Conservation (phyloP, 2,888 invertebrate genomes). For the Bimastos eiseni region DNA sequence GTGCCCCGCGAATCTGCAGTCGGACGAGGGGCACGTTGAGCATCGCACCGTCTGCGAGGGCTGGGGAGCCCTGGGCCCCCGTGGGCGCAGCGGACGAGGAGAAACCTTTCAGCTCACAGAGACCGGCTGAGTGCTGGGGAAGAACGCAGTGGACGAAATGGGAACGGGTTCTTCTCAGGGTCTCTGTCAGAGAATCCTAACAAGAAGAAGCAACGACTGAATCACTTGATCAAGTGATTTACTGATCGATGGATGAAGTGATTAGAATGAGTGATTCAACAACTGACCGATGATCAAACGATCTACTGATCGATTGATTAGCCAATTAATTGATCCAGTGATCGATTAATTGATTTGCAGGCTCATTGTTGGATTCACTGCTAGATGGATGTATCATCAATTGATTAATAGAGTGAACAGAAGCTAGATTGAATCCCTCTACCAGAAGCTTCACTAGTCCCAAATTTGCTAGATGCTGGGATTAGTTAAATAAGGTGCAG, state of each 20-base stretch:
- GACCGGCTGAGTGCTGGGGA: constrained; percentile 77
- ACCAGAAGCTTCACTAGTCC: too few relatives aligned
- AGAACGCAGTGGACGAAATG: constrained; percentile 85
- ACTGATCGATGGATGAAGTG: background rate
- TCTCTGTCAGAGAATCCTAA: constrained; percentile 87
- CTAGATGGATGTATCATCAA: too few relatives aligned
- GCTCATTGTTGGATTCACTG: background rate
- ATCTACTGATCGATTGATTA: background rate
- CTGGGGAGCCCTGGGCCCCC: background rate
- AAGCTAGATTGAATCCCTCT: too few relatives aligned
- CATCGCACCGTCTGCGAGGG: constrained; percentile 53
- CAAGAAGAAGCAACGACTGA: background rate
- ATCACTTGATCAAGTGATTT: background rate
- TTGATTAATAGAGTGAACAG: too few relatives aligned
- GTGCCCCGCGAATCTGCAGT: constrained; percentile 78
- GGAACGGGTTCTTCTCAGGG: constrained; percentile 80
- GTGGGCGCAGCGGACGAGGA: background rate
- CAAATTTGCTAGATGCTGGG: too few relatives aligned
- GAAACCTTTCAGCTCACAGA: constrained; percentile 64
- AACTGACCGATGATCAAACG: background rate
- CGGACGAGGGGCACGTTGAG: constrained; percentile 85
- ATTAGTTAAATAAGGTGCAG: too few relatives aligned
- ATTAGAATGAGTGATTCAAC: too few relatives aligned
- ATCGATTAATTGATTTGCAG: background rate
- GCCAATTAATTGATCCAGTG: background rate